Evolutionary conservation across 2,797 vertebrate species (phyloP), one percentile per base, ranked within the genome.

Genomic region (Holocentrus rufus): DNA sequence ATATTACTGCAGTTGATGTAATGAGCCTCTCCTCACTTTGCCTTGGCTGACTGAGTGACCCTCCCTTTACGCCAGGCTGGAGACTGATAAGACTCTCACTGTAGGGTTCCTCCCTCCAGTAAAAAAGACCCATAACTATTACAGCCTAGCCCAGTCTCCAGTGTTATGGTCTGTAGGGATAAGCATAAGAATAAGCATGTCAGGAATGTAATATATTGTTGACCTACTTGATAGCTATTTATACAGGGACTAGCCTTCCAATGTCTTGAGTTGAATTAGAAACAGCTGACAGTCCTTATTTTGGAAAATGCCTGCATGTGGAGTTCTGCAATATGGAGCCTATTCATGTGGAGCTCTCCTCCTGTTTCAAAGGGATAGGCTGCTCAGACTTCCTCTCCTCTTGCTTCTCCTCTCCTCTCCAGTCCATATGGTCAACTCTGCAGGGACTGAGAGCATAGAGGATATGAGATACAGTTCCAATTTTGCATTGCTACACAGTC

Each of bases 391-490:
- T 85, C 81, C 85, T 82, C 72, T 84, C 67, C 61, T 65, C 23
- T 13, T 39, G 54, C 22, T 66, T 58, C 55, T 62, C 73, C 52
- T 67, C 23, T 82, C 52, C 61, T 78, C 74, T 80, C 72, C 52
- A 77, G 84, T 86, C 88, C 84, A 88, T 91, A 90, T 91, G 88
- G 76, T 84, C 77, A 64, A 44, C 78, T 75, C 82, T 68, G 65
- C 82, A 84, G 87, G 85, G 76, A 82, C 22, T 54, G 57, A 22
- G 27, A 25, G 18, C 56, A 59, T 27, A 56, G 74, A 65, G 31
- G 59, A 65, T 69, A n/a, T 64, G 64, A 55, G 56, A 74, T 67
- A 18, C 70, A 23, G 52, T n/a, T 64, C 17, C 63, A 39, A 49
- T 71, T 71, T 72, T 67, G 74, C 75, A 71, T 13, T 74, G 62